Evolutionary conservation across 2,797 vertebrate species (phyloP).

Genomic region (Propithecus deckenii): DNA sequence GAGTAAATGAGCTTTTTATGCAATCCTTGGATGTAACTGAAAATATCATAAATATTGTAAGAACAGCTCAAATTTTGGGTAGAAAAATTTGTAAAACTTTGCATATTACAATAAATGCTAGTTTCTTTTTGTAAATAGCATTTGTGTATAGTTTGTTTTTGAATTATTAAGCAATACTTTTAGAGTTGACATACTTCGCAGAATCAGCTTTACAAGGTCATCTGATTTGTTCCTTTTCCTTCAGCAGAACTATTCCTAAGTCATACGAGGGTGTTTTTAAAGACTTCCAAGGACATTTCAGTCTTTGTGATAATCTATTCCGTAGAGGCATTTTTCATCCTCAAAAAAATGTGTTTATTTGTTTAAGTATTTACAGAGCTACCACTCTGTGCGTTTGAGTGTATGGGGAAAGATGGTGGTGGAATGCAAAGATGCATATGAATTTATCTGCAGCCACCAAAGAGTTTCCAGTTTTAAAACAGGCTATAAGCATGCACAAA

Average conservation of each 20-base stretch:
- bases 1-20: background rate
- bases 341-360: slow-evolving; percentile 1
- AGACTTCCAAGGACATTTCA: slow-evolving; percentile 46
- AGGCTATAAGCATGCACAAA: background rate
- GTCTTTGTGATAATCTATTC: background rate
- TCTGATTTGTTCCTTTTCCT: slow-evolving; percentile 44
- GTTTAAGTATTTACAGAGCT: slow-evolving; percentile 22
- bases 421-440: background rate
- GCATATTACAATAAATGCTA: background rate
- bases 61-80: background rate
- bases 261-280: background rate
- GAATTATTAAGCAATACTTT: slow-evolving; percentile 28
- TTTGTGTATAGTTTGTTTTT: slow-evolving; percentile 30
- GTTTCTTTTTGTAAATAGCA: background rate
- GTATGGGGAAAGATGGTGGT: background rate
- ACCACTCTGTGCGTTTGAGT: background rate
- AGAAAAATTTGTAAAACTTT: slow-evolving; percentile 20
- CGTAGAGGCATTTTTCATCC: background rate
- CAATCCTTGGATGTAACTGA: background rate
- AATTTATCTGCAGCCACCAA: background rate
- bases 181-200: background rate
- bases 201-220: slow-evolving; percentile 47
- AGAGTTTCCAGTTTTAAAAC: background rate
- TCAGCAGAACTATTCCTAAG: slow-evolving; percentile 28
- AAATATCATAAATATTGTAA: slow-evolving; percentile 2